Percentiles rank a stretch among this genome's conserved stretches.
Evolutionary conservation across 1,140 invertebrate genomes (phyloP).

Genomic region (Pygmarrhopalites habei): DNA sequence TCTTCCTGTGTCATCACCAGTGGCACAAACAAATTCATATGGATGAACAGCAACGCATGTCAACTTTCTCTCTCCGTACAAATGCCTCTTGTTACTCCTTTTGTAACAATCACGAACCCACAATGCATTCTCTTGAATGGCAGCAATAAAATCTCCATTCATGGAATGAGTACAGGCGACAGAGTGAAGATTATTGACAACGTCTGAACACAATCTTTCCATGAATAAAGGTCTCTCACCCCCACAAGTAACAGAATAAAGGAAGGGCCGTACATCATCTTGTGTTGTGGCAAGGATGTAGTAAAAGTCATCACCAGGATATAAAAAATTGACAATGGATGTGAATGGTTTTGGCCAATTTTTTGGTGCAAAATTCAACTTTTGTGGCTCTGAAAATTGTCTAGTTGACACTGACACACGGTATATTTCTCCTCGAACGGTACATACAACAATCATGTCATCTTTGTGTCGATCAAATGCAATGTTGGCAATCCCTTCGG

Average conservation of each 20-base stretch:
- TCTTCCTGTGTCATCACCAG: slow-evolving; percentile 60
- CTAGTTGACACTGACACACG: not conserved
- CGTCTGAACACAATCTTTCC: slow-evolving; percentile 21
- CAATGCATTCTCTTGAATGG: slow-evolving; percentile 42
- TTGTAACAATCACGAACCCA: slow-evolving; percentile 43
- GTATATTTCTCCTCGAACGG: not conserved
- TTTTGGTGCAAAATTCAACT: slow-evolving; percentile 3
- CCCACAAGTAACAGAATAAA: slow-evolving; percentile 17
- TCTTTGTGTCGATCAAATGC: not conserved
- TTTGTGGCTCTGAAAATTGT: not conserved
- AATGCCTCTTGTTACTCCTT: slow-evolving; percentile 30
- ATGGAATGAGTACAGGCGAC: slow-evolving; percentile 24
- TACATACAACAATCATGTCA: slow-evolving; percentile 7
- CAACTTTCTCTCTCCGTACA: slow-evolving; percentile 45
- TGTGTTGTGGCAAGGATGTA: not conserved
- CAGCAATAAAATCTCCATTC: slow-evolving; percentile 41
- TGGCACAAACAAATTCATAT: slow-evolving; percentile 56
- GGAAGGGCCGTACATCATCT: slow-evolving; percentile 3
- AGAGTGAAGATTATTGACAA: slow-evolving; percentile 27
- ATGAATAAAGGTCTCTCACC: slow-evolving; percentile 2
- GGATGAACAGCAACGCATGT: slow-evolving; percentile 66
- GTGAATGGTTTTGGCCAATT: slow-evolving; percentile 3
- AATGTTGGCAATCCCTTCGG: slow-evolving; percentile 26
- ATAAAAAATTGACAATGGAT: slow-evolving; percentile 3
- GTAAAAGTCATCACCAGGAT: not conserved